Conservation (phyloP, 35 echinoderm and acorn worm genomes). For the Diadema setosum region DNA sequence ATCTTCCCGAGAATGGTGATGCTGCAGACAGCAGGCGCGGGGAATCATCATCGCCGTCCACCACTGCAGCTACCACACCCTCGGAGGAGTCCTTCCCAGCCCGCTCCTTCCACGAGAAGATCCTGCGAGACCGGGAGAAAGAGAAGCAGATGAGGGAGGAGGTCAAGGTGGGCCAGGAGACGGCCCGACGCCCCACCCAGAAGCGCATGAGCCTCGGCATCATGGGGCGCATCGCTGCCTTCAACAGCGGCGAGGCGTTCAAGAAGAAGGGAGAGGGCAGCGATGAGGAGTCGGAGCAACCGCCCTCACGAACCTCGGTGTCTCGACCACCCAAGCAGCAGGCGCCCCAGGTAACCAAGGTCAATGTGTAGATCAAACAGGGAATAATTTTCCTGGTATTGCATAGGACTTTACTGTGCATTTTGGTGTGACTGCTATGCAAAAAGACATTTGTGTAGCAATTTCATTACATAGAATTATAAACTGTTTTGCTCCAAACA, state of each 20-base stretch:
- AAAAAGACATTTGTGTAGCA: too few relatives aligned
- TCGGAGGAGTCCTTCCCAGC: not conserved
- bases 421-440: too few relatives aligned
- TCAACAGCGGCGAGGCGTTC: slow-evolving; percentile 36
- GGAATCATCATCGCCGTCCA: not conserved
- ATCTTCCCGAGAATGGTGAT: not conserved
- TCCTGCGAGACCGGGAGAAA: slow-evolving; percentile 33
- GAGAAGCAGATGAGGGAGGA: slow-evolving; percentile 8
- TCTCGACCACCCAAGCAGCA: not conserved
- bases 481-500: too few relatives aligned
- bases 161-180: not conserved
- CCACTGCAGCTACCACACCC: not conserved
- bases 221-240: slow-evolving; percentile 29
- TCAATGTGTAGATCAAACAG: not conserved
- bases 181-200: not conserved
- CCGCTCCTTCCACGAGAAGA: slow-evolving; percentile 38
- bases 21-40: not conserved
- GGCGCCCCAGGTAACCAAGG: not conserved
- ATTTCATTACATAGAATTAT: too few relatives aligned
- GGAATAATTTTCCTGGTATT: not conserved
- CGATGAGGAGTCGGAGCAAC: not conserved
- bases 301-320: not conserved
- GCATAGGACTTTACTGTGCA: too few relatives aligned
- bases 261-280: not conserved
- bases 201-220: slow-evolving; percentile 27